Conservation (phyloP, 2,797 vertebrate species). For the Enteromius viviparus region DNA sequence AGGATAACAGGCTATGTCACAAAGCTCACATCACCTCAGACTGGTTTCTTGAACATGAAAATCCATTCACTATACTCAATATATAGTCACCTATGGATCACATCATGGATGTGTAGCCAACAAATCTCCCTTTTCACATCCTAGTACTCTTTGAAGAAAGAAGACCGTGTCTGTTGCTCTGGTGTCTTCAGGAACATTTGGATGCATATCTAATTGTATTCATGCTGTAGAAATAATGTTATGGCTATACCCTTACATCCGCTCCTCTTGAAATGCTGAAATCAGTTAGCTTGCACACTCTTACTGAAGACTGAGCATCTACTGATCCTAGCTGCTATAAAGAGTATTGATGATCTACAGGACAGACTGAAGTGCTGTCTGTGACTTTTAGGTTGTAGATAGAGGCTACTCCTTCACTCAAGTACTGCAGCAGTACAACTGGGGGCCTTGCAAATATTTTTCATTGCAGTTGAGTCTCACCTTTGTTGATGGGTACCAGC, state of each 20-base stretch:
- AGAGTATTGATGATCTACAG: neutral
- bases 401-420: neutral
- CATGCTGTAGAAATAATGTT: neutral
- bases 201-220: neutral
- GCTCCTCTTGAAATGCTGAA: neutral
- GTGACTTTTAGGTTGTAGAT: neutral
- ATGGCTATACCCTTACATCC: neutral
- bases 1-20: no score
- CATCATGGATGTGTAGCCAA: no score
- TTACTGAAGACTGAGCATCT: neutral
- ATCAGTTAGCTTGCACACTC: neutral
- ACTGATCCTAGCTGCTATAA: neutral
- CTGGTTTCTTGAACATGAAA: no score
- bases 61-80: no score
- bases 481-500: slow-evolving; percentile 97
- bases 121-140: neutral
- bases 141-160: neutral
- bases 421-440: neutral
- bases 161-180: neutral
- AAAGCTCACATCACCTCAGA: no score
- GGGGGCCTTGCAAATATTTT: neutral
- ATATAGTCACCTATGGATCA: no score
- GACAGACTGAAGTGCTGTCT: neutral
- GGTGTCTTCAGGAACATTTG: neutral
- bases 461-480: slow-evolving; percentile 71